Base-by-base conservation (phyloP, 2,888 invertebrate species). In the Toxonevra muliebris region DNA sequence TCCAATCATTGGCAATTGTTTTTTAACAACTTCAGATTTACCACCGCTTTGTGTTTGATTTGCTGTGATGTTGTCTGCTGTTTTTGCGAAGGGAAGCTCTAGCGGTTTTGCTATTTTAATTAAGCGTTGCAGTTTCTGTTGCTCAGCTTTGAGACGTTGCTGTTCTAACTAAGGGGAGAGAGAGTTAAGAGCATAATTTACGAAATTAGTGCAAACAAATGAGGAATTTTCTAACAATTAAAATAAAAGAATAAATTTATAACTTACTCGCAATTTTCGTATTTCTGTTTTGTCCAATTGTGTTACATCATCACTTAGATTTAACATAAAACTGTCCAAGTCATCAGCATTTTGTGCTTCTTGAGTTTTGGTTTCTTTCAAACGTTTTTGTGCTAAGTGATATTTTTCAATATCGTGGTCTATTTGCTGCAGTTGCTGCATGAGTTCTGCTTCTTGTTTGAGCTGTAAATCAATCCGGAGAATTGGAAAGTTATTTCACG, bases 241-340 rank as follows among this genome's bases (percentile, higher is more conserved):
- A 55, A n/a, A n/a, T n/a, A n/a, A n/a, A n/a, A n/a, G 30, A 7
- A 30, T 30, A 30, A 30, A 30, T 30, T 30, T 30, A 30, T 30
- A 30, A 73, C 75, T 75, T 76, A 88, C 88, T 79, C 87, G 86
- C 17, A 87, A 78, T 71, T 86, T 87, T n/a, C 87, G 87, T 54
- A 90, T 87, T 73, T 90, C 92, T 1, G 91, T 88, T 82, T 91
- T 92, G 63, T 89, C 89, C 15, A 91, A 86, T 41, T 87, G 86
- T 0, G 71, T 68, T 0, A 87, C 87, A 77, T 89, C 89, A 66
- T 87, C 88, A 0, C 87, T 84, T 68, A 94, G 84, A 45, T 87
- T 88, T 48, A 88, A 88, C 95, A 97, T 96, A 83, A 89, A 97
- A 7, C 89, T 89, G 80, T 97, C 97, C 58, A 97, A 84, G 1